phyloP scores from a whole-genome alignment of 2,113 vertebrate species.

The Cyanoramphus novaezelandiae region DNA sequence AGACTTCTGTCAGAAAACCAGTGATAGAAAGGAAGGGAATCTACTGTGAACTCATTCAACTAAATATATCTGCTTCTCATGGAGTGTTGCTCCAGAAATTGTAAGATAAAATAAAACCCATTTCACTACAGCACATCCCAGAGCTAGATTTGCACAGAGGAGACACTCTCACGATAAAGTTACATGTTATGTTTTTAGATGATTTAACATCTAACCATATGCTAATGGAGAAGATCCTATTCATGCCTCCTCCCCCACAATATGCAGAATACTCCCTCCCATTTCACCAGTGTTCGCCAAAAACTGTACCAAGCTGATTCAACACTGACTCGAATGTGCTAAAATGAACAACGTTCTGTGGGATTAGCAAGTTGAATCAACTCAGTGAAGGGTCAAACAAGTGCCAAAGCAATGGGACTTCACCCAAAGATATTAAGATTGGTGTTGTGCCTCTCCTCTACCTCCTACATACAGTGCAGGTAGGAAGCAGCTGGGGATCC shows the following conservation, averaged over 20 bases:
- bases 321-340: neutral
- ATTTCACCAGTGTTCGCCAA: neutral
- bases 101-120: neutral
- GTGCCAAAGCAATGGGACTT: neutral
- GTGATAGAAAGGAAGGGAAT: neutral
- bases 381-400: neutral
- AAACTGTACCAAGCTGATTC: neutral
- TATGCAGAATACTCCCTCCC: neutral
- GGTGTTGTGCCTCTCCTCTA: neutral
- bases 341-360: conserved; percentile 28
- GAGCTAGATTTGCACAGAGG: neutral
- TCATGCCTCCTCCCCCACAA: conserved; percentile 26
- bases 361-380: neutral
- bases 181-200: neutral
- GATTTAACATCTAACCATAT: conserved; percentile 17
- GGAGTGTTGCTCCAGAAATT: neutral
- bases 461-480: fast-evolving
- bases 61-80: neutral
- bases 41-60: neutral
- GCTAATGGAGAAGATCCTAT: neutral
- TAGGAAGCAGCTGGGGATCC: neutral
- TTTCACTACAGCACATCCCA: neutral
- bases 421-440: neutral
- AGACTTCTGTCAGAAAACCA: neutral
- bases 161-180: neutral